Evolutionary conservation across 2,888 invertebrate species (phyloP).

Genomic region (Piscicola geometra): DNA sequence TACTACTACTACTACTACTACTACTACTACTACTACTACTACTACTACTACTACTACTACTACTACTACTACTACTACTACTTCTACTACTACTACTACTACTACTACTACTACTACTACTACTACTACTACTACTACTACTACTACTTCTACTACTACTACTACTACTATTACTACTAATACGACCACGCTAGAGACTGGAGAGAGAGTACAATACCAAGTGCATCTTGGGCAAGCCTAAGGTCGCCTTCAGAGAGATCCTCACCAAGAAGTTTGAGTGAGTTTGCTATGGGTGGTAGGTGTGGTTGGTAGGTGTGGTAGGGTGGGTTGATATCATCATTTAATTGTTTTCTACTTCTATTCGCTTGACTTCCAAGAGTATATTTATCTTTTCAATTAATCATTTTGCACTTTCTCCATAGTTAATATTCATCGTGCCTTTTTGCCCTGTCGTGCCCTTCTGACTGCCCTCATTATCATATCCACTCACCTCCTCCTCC

Average conservation of each 20-base stretch:
- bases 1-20: slow-evolving; percentile 2
- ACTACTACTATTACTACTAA: no score
- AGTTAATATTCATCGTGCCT: no score
- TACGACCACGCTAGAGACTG: slow-evolving; percentile 65
- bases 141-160: slow-evolving; percentile 6
- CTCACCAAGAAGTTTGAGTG: slow-evolving; percentile 40
- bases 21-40: slow-evolving; percentile 9
- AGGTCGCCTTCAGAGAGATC: slow-evolving; percentile 87
- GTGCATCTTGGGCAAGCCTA: slow-evolving; percentile 85
- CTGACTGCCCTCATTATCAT: no score
- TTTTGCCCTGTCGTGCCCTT: no score
- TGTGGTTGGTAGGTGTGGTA: no score
- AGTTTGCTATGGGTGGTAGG: neutral
- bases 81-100: slow-evolving; percentile 25
- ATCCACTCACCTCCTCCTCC: no score
- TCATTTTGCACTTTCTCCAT: no score
- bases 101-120: slow-evolving; percentile 23
- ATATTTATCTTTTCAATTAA: no score
- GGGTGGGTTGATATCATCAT: no score
- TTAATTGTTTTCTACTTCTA: no score
- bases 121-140: slow-evolving; percentile 24
- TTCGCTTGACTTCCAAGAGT: no score
- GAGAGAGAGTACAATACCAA: slow-evolving; percentile 92
- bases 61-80: slow-evolving; percentile 18
- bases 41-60: slow-evolving; percentile 24